phyloP scores from a whole-genome alignment of 1,140 invertebrate genomes.

The Periplaneta americana region DNA sequence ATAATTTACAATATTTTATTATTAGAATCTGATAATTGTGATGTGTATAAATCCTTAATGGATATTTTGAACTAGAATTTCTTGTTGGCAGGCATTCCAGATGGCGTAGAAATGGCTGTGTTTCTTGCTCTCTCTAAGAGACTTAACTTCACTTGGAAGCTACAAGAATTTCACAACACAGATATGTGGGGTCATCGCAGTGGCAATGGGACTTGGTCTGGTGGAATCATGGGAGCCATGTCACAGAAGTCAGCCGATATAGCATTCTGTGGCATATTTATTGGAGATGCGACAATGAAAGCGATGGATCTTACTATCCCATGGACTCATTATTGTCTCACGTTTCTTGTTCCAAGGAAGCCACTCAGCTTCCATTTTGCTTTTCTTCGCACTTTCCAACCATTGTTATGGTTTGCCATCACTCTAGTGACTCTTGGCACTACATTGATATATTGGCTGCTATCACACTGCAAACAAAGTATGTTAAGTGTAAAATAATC shows the following conservation, averaged over 20 bases:
- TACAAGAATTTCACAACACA: neutral
- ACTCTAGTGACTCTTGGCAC: neutral
- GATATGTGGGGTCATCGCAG: neutral
- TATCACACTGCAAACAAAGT: neutral
- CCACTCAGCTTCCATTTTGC: neutral
- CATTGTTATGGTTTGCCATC: neutral
- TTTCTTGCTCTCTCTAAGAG: neutral
- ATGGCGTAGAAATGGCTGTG: neutral
- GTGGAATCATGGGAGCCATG: neutral
- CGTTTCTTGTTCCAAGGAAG: neutral
- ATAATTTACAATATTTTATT: too few relatives aligned
- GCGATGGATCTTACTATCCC: neutral
- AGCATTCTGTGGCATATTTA: neutral
- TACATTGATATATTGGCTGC: neutral
- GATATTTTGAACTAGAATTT: too few relatives aligned
- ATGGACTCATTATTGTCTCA: neutral
- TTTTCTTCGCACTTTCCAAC: neutral
- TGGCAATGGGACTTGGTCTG: neutral
- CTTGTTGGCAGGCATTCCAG: neutral
- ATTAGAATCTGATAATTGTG: too few relatives aligned
- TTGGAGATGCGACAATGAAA: neutral
- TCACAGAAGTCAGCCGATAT: neutral
- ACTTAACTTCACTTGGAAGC: neutral
- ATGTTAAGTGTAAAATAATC: too few relatives aligned
- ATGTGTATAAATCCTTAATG: too few relatives aligned